A percentile compares a stretch with the other conserved stretches of the same genome.
Evolutionary conservation across 2,797 vertebrate genomes (phyloP).

Genomic region (Nyctalus aviator): DNA sequence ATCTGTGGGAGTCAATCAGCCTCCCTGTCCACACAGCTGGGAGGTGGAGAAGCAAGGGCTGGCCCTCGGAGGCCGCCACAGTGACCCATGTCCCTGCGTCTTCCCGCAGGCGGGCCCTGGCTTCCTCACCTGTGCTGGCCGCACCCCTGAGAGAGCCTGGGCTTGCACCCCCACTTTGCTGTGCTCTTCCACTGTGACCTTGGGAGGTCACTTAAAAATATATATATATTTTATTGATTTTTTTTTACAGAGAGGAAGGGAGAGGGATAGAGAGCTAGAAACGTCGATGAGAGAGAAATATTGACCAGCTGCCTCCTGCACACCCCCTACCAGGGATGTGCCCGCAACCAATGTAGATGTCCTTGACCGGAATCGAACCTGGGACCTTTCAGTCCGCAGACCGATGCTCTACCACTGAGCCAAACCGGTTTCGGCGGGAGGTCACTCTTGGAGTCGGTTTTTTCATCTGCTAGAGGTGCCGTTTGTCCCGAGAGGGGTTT

Average conservation of each 20-base stretch:
- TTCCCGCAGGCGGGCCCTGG: neutral
- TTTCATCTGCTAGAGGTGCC: neutral
- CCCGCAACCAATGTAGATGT: no score
- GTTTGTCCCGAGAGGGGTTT: neutral
- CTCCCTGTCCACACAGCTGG: neutral
- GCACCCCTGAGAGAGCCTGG: neutral
- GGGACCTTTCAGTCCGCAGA: no score
- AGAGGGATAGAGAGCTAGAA: no score
- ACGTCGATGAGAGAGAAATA: no score
- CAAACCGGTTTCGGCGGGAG: no score
- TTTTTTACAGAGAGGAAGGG: no score
- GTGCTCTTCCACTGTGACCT: neutral
- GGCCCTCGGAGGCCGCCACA: neutral
- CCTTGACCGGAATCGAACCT: no score
- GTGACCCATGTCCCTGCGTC: neutral
- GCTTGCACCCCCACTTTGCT: neutral
- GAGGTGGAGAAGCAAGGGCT: neutral
- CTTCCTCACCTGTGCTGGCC: no score
- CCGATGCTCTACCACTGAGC: no score
- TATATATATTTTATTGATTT: no score
- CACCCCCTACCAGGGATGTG: no score
- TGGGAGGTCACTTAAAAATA: neutral
- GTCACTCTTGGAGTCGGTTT: neutral
- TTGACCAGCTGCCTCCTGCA: no score
- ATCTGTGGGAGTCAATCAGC: neutral